A percentile compares a stretch with the other conserved stretches of the same genome.
Evolutionary conservation across 2,113 vertebrate species (phyloP).

Genomic region (Xiphophorus couchianus): DNA sequence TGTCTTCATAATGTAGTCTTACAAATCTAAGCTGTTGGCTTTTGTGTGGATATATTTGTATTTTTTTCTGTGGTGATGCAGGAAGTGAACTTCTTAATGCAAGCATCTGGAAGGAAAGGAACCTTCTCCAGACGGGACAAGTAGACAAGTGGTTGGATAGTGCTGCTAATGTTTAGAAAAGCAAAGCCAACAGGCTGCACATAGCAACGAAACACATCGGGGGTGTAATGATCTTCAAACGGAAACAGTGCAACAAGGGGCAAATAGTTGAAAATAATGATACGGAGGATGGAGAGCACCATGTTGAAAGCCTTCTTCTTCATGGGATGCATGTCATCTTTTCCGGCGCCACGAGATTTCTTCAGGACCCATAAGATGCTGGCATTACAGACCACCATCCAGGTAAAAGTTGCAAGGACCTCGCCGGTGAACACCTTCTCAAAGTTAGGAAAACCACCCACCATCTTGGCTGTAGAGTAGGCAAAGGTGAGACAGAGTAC

Average conservation of each 20-base stretch:
- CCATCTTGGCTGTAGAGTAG: constrained; percentile 73
- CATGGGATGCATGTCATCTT: constrained; percentile 83
- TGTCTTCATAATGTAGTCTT: not conserved
- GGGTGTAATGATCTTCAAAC: constrained; percentile 75
- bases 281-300: constrained; percentile 77
- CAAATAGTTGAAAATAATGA: constrained; percentile 80
- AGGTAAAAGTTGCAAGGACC: constrained; percentile 71
- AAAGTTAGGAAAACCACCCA: constrained; percentile 74
- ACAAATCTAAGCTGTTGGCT: constrained; percentile 20
- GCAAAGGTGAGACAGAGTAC: constrained; percentile 75
- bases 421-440: constrained; percentile 79
- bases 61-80: constrained; percentile 4
- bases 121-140: constrained; percentile 75
- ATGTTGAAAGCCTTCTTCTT: constrained; percentile 82
- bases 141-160: constrained; percentile 79
- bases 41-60: constrained; percentile 4
- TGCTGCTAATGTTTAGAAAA: constrained; percentile 82
- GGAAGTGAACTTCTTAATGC: constrained; percentile 43
- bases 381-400: constrained; percentile 79
- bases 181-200: constrained; percentile 77
- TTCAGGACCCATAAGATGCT: constrained; percentile 77
- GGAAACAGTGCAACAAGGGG: constrained; percentile 78
- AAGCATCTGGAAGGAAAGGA: constrained; percentile 65
- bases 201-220: constrained; percentile 74
- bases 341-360: constrained; percentile 67